Base-by-base conservation (phyloP, 2,113 vertebrate species). In the Plecturocebus donacophilus region DNA sequence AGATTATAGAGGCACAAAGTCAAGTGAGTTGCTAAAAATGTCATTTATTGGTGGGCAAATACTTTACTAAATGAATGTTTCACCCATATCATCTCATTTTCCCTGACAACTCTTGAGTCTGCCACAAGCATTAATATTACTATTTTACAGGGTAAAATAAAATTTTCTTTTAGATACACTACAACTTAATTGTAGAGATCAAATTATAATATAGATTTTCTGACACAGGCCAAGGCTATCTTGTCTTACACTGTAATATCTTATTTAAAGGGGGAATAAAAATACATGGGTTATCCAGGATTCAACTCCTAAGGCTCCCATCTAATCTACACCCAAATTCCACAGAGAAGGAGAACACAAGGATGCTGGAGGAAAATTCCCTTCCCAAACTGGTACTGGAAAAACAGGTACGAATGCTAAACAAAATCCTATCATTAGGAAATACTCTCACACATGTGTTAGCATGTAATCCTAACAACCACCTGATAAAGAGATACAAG, bases 251-350 rank as follows among this genome's bases (percentile, higher is more conserved):
- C 83, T 45, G 80, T 68, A 40, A 14, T 64, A 83, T n/a, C 16
- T 96, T 71, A 71, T 66, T 83, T 95, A 21, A 88, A 93, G 23
- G 40, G 8, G 9, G 21, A 94, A 90, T 77, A 79, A 95, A 96
- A 95, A 82, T 30, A 82, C 1, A 38, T 11, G 23, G 2, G 35
- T 66, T 71, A 81, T 52, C 21, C 49, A 56, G 35, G 38, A 87
- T 81, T 93, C 16, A 81, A 13, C 32, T 13, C 42, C 32, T 61
- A 54, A 79, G 76, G 27, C 23, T 82, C 19, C 42, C 87, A 49
- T 14, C n/a, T 77, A 85, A 71, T 45, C 93, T 47, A 81, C 1
- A 7, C 3, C 40, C 47, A 94, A 12, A 19, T 68, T 94, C 38
- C 25, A 47, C 20, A 83, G 12, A 54, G 68, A 42, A 54, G 38